These are phyloP conservation scores for Phortica okadai DNA, from an alignment of 2,888 invertebrate species.

Conservation along the genomic window DNA sequence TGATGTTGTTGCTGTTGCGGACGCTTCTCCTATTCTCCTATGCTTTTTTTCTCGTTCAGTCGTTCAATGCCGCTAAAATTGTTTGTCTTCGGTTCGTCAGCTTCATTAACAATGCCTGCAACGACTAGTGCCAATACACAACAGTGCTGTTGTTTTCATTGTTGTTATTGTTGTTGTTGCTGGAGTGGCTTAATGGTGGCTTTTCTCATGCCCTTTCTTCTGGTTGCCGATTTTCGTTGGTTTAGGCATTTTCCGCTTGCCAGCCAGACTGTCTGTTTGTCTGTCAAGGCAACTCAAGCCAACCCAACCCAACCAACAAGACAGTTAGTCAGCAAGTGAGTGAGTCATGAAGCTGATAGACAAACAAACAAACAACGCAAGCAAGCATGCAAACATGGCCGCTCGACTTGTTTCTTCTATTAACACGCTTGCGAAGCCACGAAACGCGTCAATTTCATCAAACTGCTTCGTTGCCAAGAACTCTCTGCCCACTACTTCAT, in stretches of 20 bases:
- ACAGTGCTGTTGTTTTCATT: slow-evolving; percentile 11
- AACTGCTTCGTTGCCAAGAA: slow-evolving; percentile 53
- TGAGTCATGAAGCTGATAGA: neutral
- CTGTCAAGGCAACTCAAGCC: neutral
- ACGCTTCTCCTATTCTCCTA: neutral
- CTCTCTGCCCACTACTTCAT: neutral
- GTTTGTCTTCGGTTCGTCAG: slow-evolving; percentile 54
- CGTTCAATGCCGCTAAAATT: slow-evolving; percentile 64
- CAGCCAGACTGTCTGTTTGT: neutral
- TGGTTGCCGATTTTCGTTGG: slow-evolving; percentile 23
- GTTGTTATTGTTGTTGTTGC: slow-evolving; percentile 24
- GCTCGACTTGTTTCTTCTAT: slow-evolving; percentile 29
- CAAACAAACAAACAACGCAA: slow-evolving; percentile 29
- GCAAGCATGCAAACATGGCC: slow-evolving; percentile 27
- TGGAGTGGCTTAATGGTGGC: slow-evolving; percentile 20
- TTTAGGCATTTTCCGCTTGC: slow-evolving; percentile 17
- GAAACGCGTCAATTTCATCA: slow-evolving; percentile 74
- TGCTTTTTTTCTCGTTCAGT: slow-evolving; percentile 23
- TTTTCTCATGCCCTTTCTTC: neutral
- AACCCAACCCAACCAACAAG: slow-evolving; percentile 30
- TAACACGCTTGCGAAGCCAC: slow-evolving; percentile 60
- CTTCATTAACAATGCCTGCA: slow-evolving; percentile 20
- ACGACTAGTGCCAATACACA: neutral
- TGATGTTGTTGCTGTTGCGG: slow-evolving; percentile 1
- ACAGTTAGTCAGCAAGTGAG: slow-evolving; percentile 65